These are phyloP conservation scores for Drosophila eugracilis DNA, from an alignment of 1,140 invertebrate species.

Conservation along the genomic window DNA sequence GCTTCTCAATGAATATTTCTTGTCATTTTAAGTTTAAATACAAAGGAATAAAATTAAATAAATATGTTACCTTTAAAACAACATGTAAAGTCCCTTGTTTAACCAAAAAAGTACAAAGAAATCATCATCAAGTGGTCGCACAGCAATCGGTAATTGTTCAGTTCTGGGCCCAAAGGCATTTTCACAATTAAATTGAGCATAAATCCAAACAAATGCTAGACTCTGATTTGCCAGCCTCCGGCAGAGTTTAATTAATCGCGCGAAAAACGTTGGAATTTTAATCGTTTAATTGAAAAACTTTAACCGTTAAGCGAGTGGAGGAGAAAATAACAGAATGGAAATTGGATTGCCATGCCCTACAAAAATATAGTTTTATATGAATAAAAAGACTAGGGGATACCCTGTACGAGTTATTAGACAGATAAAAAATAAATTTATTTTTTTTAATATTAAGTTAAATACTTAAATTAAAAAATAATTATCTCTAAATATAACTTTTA, in stretches of 20 bases:
- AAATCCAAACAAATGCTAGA: constrained; percentile 67
- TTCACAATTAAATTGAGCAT: constrained; percentile 75
- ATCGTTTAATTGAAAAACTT: constrained; percentile 78
- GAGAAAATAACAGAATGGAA: constrained; percentile 19
- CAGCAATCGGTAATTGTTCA: constrained; percentile 25
- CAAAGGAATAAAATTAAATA: constrained; percentile 2
- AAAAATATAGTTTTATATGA: constrained; percentile 4
- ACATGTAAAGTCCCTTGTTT: neutral
- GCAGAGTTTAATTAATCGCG: constrained; percentile 66
- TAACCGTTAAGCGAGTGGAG: constrained; percentile 27
- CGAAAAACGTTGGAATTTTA: constrained; percentile 58
- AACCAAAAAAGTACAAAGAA: constrained; percentile 15
- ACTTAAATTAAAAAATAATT: no score
- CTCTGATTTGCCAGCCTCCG: constrained; percentile 32
- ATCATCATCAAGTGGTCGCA: constrained; percentile 25
- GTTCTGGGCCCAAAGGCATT: constrained; percentile 46
- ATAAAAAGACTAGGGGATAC: neutral
- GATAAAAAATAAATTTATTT: no score
- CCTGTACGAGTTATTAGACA: neutral
- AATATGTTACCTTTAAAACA: neutral
- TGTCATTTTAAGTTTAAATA: neutral
- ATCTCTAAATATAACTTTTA: no score
- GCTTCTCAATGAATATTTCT: no score
- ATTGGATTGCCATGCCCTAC: constrained; percentile 36
- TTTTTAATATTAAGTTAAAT: no score